Conservation (phyloP, 2,888 invertebrate species). For the Coelopa pilipes region DNA sequence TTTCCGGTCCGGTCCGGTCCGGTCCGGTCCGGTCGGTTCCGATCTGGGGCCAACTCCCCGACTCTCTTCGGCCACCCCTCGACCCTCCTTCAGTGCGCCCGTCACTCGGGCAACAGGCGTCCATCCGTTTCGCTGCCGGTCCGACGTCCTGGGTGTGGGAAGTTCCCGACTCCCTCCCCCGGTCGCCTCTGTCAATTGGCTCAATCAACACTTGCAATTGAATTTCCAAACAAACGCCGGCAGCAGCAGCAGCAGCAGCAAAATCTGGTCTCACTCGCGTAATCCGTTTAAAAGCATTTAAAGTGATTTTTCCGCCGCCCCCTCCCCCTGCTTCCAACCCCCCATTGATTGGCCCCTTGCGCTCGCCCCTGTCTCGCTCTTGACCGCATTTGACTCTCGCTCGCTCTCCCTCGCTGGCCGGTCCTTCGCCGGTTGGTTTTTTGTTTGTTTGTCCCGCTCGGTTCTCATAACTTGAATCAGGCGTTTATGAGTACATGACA, state of each 20-base stretch:
- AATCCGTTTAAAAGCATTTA: slow-evolving; percentile 37
- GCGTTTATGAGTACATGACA: slow-evolving; percentile 31
- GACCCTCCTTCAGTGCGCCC: neutral
- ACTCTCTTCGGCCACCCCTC: neutral
- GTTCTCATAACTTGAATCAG: slow-evolving; percentile 34
- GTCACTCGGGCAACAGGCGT: neutral
- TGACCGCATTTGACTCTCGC: no score
- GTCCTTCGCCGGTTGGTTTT: neutral
- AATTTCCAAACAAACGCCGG: slow-evolving; percentile 21
- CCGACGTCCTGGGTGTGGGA: no score
- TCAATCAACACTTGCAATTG: slow-evolving; percentile 37
- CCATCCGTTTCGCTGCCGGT: neutral
- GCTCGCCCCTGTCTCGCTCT: neutral
- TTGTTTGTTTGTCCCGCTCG: neutral
- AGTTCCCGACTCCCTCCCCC: neutral
- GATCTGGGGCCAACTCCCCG: no score
- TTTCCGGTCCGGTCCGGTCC: no score
- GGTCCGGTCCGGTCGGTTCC: no score
- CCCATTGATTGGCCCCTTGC: slow-evolving; percentile 30
- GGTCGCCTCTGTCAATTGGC: slow-evolving; percentile 16
- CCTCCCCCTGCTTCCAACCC: neutral
- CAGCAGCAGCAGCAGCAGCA: neutral
- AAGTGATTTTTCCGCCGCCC: neutral
- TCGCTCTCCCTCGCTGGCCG: neutral
- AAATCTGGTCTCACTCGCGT: slow-evolving; percentile 26